These are phyloP conservation scores for Notothenia rossii DNA, from an alignment of 2,113 vertebrate species.

Conservation along the genomic window DNA sequence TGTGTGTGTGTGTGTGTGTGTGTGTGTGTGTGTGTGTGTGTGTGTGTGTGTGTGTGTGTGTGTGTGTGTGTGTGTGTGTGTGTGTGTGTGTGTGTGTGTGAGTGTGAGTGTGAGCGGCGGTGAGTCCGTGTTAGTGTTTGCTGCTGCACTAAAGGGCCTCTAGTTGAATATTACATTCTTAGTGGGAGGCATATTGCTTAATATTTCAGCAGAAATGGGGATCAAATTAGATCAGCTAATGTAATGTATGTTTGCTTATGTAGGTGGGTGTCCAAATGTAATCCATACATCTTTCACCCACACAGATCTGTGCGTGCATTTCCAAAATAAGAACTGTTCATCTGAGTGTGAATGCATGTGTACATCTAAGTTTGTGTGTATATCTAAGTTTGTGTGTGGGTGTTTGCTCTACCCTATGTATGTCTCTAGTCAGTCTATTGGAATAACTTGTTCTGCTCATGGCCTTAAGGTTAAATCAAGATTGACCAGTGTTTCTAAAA, in stretches of 20 bases:
- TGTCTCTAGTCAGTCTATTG: not conserved
- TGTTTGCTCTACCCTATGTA: not conserved
- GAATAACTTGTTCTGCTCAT: slow-evolving; percentile 3
- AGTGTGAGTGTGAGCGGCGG: not conserved
- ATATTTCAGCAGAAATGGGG: slow-evolving; percentile 30
- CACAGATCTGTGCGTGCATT: slow-evolving; percentile 17
- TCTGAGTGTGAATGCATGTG: not conserved
- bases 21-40: no score
- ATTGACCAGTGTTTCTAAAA: slow-evolving; percentile 19
- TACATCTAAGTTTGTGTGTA: not conserved
- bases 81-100: no score
- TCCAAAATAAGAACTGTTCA: not conserved
- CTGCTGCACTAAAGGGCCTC: slow-evolving; percentile 20
- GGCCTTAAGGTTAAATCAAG: slow-evolving; percentile 43
- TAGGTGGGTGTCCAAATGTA: slow-evolving; percentile 41
- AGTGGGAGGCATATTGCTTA: slow-evolving; percentile 26
- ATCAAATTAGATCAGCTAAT: slow-evolving; percentile 35
- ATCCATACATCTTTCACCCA: slow-evolving; percentile 36
- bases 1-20: no score
- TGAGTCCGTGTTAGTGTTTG: slow-evolving; percentile 32
- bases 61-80: no score
- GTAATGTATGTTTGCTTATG: slow-evolving; percentile 6
- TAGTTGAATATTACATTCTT: slow-evolving; percentile 31
- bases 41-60: no score
- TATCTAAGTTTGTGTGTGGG: slow-evolving; percentile 23